A percentile compares a stretch with the other conserved stretches of the same genome.
phyloP scores from a whole-genome alignment of 2,113 vertebrate species.

The Acrocephalus kingi region DNA sequence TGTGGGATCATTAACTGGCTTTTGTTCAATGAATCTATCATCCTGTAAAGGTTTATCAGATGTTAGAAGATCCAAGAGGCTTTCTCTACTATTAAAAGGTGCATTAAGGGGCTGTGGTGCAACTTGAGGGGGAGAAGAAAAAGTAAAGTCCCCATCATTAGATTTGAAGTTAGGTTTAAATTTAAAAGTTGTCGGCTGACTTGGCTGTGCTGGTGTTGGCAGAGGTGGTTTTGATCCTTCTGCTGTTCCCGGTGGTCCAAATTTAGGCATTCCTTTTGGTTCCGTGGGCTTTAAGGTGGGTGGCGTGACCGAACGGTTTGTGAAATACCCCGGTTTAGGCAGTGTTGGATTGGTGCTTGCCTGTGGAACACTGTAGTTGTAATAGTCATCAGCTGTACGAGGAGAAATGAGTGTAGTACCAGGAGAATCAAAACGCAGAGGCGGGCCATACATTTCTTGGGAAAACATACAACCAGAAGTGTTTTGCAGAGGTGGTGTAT shows the following conservation, averaged over 20 bases:
- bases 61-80: slow-evolving; percentile 88
- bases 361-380: slow-evolving; percentile 84
- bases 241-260: slow-evolving; percentile 76
- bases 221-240: slow-evolving; percentile 82
- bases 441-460: slow-evolving; percentile 86
- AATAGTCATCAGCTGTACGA: slow-evolving; percentile 89
- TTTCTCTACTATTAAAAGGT: slow-evolving; percentile 82
- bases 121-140: slow-evolving; percentile 82
- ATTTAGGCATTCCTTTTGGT: slow-evolving; percentile 79
- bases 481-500: slow-evolving; percentile 89
- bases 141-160: slow-evolving; percentile 95
- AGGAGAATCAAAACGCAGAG: slow-evolving; percentile 89
- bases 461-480: slow-evolving; percentile 88
- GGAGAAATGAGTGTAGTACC: slow-evolving; percentile 88
- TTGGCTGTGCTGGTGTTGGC: slow-evolving; percentile 72
- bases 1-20: slow-evolving; percentile 64
- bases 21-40: slow-evolving; percentile 75
- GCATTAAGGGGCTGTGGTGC: slow-evolving; percentile 49
- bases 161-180: slow-evolving; percentile 98
- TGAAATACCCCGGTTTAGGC: slow-evolving; percentile 96
- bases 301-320: slow-evolving; percentile 81
- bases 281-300: slow-evolving; percentile 80
- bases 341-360: slow-evolving; percentile 87
- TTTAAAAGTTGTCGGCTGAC: slow-evolving; percentile 86
- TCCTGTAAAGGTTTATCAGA: slow-evolving; percentile 85